These are phyloP conservation scores for Julus scandinavius DNA, from an alignment of 2,888 invertebrate species.

Conservation along the genomic window DNA sequence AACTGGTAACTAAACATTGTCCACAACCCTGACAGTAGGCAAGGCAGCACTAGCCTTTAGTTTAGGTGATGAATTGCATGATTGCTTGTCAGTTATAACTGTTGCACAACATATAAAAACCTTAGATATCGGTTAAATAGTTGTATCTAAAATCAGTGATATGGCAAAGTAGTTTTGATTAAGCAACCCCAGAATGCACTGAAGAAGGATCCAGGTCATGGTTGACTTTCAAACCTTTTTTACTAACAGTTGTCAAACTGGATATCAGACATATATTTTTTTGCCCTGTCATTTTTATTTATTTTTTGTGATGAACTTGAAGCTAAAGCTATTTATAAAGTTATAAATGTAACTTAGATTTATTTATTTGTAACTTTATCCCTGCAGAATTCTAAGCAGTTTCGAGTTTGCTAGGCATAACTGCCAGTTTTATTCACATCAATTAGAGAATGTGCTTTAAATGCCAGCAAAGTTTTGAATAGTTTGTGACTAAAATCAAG, in stretches of 20 bases:
- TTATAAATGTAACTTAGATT: no score
- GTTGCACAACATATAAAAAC: neutral
- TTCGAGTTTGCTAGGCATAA: no score
- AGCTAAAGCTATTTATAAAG: no score
- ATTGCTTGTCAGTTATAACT: slow-evolving; percentile 27
- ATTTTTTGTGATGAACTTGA: no score
- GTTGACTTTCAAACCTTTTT: neutral
- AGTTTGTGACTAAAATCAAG: no score
- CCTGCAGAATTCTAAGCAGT: no score
- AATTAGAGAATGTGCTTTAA: no score
- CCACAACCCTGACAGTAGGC: neutral
- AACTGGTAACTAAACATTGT: neutral
- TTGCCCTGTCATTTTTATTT: neutral
- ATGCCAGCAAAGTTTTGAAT: no score
- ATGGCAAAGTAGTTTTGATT: neutral
- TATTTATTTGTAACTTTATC: no score
- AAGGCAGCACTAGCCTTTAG: neutral
- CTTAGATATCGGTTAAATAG: neutral
- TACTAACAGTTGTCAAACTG: neutral
- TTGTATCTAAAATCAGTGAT: neutral
- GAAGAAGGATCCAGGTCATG: slow-evolving; percentile 4
- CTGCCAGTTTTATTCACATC: no score
- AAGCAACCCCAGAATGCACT: neutral
- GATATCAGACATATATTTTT: neutral
- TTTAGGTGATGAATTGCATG: neutral